phyloP scores from a whole-genome alignment of 2,797 vertebrate species.

The Lagodon rhomboides region DNA sequence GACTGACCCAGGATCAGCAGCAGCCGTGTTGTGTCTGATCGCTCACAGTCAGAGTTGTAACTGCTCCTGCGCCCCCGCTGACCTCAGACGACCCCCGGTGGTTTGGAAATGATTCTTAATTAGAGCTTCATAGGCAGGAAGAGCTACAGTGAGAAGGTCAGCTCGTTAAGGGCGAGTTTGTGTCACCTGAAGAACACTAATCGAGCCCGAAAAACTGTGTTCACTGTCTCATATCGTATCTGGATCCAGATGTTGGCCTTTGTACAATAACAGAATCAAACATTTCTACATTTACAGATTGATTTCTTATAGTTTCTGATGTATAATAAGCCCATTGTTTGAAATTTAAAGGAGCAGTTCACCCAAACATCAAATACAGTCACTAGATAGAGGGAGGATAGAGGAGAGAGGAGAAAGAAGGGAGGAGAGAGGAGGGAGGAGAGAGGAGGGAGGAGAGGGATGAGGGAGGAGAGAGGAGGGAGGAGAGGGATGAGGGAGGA shows the following conservation, averaged over 20 bases:
- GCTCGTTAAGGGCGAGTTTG: constrained; percentile 14
- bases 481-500: too few species aligned
- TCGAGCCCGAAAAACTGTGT: neutral
- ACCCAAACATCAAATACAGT: too few species aligned
- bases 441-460: too few species aligned
- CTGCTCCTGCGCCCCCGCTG: neutral
- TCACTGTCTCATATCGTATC: neutral
- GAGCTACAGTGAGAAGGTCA: constrained; percentile 36
- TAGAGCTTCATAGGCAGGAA: constrained; percentile 17
- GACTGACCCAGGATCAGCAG: too few species aligned
- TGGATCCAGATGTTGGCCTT: neutral
- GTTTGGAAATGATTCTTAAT: constrained; percentile 23
- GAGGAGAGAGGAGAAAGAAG: too few species aligned
- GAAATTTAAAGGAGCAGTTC: neutral
- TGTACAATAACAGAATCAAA: neutral
- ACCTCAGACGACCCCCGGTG: neutral
- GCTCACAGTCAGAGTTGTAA: neutral
- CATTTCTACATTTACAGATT: neutral
- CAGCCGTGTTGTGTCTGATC: neutral
- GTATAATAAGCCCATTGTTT: neutral
- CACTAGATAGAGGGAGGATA: too few species aligned
- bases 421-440: too few species aligned
- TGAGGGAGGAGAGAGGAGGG: too few species aligned
- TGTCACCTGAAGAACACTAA: constrained; percentile 5
- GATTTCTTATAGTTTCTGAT: neutral